Percentiles rank a stretch among this genome's conserved stretches.
phyloP scores from a whole-genome alignment of 2,113 vertebrate genomes.

The Garra rufa region DNA sequence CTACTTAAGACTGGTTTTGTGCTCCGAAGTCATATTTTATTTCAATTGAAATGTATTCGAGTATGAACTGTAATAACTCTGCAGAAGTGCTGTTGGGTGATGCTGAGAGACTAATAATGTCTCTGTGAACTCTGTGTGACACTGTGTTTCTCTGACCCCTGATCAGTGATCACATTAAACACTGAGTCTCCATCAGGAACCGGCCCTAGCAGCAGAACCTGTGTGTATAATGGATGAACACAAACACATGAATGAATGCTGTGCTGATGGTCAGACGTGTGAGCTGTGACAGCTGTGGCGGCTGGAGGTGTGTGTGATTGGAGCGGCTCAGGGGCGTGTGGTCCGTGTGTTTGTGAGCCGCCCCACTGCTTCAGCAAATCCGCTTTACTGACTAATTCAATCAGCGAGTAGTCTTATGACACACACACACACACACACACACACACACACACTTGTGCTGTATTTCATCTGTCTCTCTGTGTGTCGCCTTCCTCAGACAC shows the following conservation, averaged over 20 bases:
- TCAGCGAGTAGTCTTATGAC: not conserved
- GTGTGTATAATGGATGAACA: conserved; percentile 56
- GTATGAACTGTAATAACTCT: not conserved
- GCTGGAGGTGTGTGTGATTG: not conserved
- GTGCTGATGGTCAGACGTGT: conserved; percentile 54
- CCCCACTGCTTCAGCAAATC: conserved; percentile 8
- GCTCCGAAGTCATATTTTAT: no score
- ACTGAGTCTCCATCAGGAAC: not conserved
- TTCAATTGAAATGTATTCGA: no score
- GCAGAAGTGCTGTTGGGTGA: not conserved
- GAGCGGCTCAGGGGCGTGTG: not conserved
- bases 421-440: conserved; percentile 3
- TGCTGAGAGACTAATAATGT: not conserved
- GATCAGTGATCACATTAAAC: not conserved
- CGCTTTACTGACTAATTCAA: conserved; percentile 34
- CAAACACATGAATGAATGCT: conserved; percentile 63
- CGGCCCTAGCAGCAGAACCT: not conserved
- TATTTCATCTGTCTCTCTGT: conserved; percentile 9
- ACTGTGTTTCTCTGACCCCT: not conserved
- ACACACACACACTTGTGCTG: not conserved
- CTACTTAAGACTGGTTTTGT: no score
- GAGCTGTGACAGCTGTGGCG: conserved; percentile 41
- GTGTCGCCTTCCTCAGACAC: not conserved
- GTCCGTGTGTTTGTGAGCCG: not conserved
- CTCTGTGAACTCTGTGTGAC: no score